Conservation (phyloP, 2,113 vertebrate genomes). For the Gadus chalcogrammus region DNA sequence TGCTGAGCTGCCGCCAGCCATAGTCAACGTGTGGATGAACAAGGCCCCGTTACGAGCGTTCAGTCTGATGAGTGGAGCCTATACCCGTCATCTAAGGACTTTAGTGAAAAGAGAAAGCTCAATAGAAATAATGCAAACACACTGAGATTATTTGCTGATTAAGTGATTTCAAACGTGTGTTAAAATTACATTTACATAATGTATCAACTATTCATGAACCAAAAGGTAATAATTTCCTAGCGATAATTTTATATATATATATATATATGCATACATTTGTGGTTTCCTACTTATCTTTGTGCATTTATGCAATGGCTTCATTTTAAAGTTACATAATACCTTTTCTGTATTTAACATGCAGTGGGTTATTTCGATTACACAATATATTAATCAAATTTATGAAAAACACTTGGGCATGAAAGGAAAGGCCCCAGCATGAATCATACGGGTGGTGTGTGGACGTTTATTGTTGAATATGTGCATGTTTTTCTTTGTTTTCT, state of each 20-base stretch:
- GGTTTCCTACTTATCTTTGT: background rate
- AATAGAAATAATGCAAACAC: background rate
- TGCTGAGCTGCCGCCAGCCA: too few relatives aligned
- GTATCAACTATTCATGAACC: slow-evolving; percentile 35
- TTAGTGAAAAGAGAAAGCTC: slow-evolving; percentile 3
- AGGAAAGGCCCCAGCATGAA: background rate
- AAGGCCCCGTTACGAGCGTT: too few relatives aligned
- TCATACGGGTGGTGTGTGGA: background rate
- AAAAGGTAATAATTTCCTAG: slow-evolving; percentile 22
- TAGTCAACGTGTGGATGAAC: too few relatives aligned
- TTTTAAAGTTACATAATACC: background rate
- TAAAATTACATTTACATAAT: slow-evolving; percentile 43
- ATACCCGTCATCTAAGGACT: background rate
- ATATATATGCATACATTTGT: background rate
- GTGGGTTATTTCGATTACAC: too few relatives aligned
- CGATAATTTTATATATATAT: background rate
- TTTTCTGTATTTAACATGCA: too few relatives aligned
- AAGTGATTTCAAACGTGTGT: slow-evolving; percentile 11
- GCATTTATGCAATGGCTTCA: slow-evolving; percentile 29
- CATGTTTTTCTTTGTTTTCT: too few relatives aligned
- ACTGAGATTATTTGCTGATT: slow-evolving; percentile 36
- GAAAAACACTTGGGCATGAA: background rate
- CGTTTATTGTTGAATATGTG: background rate
- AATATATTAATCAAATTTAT: too few relatives aligned
- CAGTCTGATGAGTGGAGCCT: too few relatives aligned